Percentiles rank a stretch among this genome's conserved stretches.
These are phyloP conservation scores for Melanophora roralis DNA, from an alignment of 2,888 invertebrate species.

Conservation along the genomic window DNA sequence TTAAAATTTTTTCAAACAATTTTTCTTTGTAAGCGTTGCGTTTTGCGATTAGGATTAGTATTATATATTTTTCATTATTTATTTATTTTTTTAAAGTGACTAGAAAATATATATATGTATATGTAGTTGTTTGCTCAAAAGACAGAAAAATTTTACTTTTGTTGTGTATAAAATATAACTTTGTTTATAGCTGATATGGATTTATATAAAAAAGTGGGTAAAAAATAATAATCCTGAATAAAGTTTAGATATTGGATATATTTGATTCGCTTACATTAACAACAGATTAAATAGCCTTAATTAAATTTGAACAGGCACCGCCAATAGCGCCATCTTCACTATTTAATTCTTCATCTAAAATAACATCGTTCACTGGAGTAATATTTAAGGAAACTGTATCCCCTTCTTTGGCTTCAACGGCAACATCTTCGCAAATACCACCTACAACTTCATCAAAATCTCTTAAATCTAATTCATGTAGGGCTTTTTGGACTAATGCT, in stretches of 20 bases:
- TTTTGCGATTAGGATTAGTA: too few species aligned
- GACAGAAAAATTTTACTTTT: not conserved
- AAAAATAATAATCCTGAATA: not conserved
- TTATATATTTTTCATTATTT: too few species aligned
- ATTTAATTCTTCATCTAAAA: slow-evolving; percentile 53
- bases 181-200: slow-evolving; percentile 45
- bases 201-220: slow-evolving; percentile 13
- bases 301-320: slow-evolving; percentile 51
- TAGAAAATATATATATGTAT: slow-evolving; percentile 60
- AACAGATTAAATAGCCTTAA: slow-evolving; percentile 48
- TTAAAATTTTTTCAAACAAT: too few species aligned
- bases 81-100: slow-evolving; percentile 40
- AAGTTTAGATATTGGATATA: not conserved
- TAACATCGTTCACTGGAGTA: not conserved
- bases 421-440: slow-evolving; percentile 51
- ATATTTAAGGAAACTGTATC: slow-evolving; percentile 3
- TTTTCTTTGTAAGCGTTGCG: too few species aligned
- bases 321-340: slow-evolving; percentile 60
- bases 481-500: slow-evolving; percentile 80
- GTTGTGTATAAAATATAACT: slow-evolving; percentile 11
- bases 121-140: slow-evolving; percentile 45
- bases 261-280: not conserved
- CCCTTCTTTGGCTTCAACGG: slow-evolving; percentile 49
- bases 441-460: slow-evolving; percentile 73
- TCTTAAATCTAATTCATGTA: slow-evolving; percentile 76